phyloP scores from a whole-genome alignment of 2,888 invertebrate species.

The Macrosiphum euphorbiae region DNA sequence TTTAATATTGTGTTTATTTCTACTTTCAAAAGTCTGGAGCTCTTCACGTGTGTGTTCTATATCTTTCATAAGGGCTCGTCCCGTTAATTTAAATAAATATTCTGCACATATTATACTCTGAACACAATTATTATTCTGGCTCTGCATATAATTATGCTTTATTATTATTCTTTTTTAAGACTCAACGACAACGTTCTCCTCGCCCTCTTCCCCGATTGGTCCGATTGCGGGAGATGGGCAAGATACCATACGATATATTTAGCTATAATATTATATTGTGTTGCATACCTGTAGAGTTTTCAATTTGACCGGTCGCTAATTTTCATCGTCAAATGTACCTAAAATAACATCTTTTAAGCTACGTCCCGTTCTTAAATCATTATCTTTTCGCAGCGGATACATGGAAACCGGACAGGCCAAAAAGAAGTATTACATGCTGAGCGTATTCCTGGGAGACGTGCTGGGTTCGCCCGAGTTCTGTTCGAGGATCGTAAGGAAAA shows the following conservation, averaged over 20 bases:
- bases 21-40: no score
- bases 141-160: background rate
- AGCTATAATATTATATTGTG: background rate
- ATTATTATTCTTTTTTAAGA: background rate
- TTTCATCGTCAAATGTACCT: background rate
- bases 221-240: no score
- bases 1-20: no score
- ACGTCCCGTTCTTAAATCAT: background rate
- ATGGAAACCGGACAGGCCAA: conserved; percentile 71
- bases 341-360: background rate
- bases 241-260: background rate
- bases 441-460: conserved; percentile 88
- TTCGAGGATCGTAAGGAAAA: conserved; percentile 66
- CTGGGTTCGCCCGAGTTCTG: conserved; percentile 85
- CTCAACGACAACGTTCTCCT: background rate
- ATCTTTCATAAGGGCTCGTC: no score
- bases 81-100: no score
- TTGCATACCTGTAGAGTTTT: background rate
- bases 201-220: background rate
- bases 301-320: background rate
- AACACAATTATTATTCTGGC: background rate
- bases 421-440: conserved; percentile 85
- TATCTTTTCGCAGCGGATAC: conserved; percentile 64
- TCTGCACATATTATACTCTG: background rate
- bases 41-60: no score